phyloP scores from a whole-genome alignment of 2,113 vertebrate species.

The Epinephelus fuscoguttatus region DNA sequence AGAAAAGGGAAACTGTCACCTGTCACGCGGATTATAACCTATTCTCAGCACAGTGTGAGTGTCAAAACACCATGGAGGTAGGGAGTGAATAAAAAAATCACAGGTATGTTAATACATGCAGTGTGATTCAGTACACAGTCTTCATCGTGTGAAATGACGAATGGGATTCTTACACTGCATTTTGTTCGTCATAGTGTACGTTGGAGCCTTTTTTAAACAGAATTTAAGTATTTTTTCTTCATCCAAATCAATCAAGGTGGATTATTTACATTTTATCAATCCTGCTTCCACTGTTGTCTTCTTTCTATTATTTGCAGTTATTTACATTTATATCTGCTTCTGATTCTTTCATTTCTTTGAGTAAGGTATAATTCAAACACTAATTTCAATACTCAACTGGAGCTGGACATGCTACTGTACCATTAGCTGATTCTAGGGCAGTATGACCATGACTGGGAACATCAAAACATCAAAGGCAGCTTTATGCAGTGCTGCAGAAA shows the following conservation, averaged over 20 bases:
- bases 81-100: conserved; percentile 21
- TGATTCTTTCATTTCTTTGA: background rate
- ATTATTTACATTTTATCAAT: background rate
- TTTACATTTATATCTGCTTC: background rate
- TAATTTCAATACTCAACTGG: background rate
- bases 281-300: background rate
- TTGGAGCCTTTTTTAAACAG: background rate
- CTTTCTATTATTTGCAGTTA: background rate
- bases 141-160: background rate
- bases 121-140: conserved; percentile 19
- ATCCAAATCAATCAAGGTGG: background rate
- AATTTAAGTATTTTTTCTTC: background rate
- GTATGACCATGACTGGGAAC: background rate
- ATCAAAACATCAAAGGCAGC: conserved; percentile 15
- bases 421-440: background rate
- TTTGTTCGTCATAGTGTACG: background rate
- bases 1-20: conserved; percentile 40
- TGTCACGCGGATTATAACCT: conserved; percentile 49
- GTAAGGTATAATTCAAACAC: background rate
- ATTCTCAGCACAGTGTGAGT: conserved; percentile 33
- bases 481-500: background rate
- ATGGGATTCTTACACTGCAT: conserved; percentile 14
- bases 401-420: background rate
- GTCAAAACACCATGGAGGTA: conserved; percentile 42
- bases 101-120: conserved; percentile 51